Evolutionary conservation across 2,113 vertebrate species (phyloP), one percentile per base, ranked within the genome.

Genomic region (Grammatotria lemairii): DNA sequence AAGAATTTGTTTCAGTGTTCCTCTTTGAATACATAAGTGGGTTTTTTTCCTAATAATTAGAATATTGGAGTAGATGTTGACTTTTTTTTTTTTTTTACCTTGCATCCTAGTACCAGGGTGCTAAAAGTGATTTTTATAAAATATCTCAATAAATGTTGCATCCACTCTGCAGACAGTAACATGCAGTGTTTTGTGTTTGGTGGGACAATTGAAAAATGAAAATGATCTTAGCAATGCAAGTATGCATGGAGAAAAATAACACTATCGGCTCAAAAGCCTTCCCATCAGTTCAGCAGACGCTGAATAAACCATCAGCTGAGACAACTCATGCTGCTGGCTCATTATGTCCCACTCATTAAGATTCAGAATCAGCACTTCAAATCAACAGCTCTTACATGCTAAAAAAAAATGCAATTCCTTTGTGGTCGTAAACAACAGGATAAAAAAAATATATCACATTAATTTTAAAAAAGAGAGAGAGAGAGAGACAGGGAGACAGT

Each of bases 241-340:
- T 47, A 28, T 60, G 75, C 49, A 81, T 26, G 73, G 42, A 78
- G 87, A 53, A 63, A 78, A 84, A 82, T 70, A 53, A 80, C 82
- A 88, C 33, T 9, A 13, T 81, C 51, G 10, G 68, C 60, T 81
- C 33, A 8, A 63, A 80, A 81, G 55, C 84, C 60, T 26, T 81
- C 14, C 81, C 13, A 89, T 47, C 86, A 85, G 84, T 79, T 87
- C 83, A 54, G 73, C 53, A 83, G 83, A 89, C 88, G 73, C 88
- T 89, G 88, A 91, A 90, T 90, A 85, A 91, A 87, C 42, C 88
- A 91, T 82, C 26, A 19, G 13, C 28, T 63, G 21, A 58, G 28
- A 81, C 84, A 45, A n/a, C 57, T 89, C 89, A 85, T 75, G 78
- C 78, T 85, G 85, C 68, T 82, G 84, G 28, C 57, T 82, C 87